These are phyloP conservation scores for Scrobipalpa costella DNA, from an alignment of 2,888 invertebrate genomes.

Conservation along the genomic window DNA sequence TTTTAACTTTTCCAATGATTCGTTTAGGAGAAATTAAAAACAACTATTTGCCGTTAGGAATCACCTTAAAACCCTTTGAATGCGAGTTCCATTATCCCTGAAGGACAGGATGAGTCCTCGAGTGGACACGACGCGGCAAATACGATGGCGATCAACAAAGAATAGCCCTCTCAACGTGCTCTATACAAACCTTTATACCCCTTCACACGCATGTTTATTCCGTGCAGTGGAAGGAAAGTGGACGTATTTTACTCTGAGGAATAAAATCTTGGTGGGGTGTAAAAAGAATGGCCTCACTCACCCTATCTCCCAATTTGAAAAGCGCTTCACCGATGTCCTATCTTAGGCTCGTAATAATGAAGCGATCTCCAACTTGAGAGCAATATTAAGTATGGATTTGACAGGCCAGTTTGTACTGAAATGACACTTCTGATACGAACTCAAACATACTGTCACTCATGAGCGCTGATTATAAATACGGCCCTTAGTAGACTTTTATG, in stretches of 20 bases:
- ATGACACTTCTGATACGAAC: too few relatives aligned
- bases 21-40: too few relatives aligned
- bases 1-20: too few relatives aligned
- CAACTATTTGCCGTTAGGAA: too few relatives aligned
- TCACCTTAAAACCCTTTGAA: slow-evolving; percentile 72
- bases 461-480: too few relatives aligned
- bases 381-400: too few relatives aligned
- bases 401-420: too few relatives aligned
- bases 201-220: slow-evolving; percentile 18
- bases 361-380: too few relatives aligned
- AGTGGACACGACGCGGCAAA: slow-evolving; percentile 56
- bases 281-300: neutral
- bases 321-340: neutral
- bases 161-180: slow-evolving; percentile 28
- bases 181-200: slow-evolving; percentile 23
- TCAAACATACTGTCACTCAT: too few relatives aligned
- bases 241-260: slow-evolving; percentile 3
- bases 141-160: slow-evolving; percentile 53
- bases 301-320: neutral
- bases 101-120: slow-evolving; percentile 43
- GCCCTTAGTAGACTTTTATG: too few relatives aligned
- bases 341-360: too few relatives aligned
- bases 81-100: slow-evolving; percentile 64
- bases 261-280: neutral
- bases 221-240: slow-evolving; percentile 2